A percentile compares a stretch with the other conserved stretches of the same genome.
Evolutionary conservation across 2,888 invertebrate genomes (phyloP).

Genomic region (Archaeoteleia sp.): DNA sequence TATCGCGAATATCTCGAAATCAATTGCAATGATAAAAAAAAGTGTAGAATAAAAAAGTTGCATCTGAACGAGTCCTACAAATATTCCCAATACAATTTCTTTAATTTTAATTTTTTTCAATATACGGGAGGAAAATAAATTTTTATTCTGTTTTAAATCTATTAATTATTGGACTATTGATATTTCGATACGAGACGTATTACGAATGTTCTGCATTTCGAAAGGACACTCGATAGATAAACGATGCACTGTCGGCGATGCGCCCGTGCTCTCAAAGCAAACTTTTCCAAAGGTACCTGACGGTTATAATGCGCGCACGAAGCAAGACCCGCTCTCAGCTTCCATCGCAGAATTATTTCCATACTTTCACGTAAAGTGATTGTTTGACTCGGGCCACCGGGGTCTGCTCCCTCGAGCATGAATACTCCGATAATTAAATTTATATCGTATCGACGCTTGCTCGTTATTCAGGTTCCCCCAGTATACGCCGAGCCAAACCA

Average conservation of each 20-base stretch:
- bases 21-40: too few species aligned
- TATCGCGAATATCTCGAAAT: too few species aligned
- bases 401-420: constrained; percentile 70
- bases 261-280: constrained; percentile 48
- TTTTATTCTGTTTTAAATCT: too few species aligned
- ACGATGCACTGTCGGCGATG: constrained; percentile 3
- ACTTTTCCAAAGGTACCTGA: constrained; percentile 19
- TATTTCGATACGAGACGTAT: not conserved
- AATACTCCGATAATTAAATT: constrained; percentile 73
- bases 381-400: constrained; percentile 69
- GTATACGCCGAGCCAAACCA: constrained; percentile 37
- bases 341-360: constrained; percentile 70
- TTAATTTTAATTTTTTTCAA: too few species aligned
- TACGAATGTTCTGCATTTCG: too few species aligned
- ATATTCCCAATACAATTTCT: too few species aligned
- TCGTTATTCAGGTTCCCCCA: constrained; percentile 51
- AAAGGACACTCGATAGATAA: too few species aligned
- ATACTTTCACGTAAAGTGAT: constrained; percentile 74
- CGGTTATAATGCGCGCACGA: constrained; percentile 31
- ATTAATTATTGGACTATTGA: too few species aligned
- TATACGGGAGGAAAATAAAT: too few species aligned
- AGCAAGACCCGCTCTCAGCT: constrained; percentile 48
- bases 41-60: too few species aligned
- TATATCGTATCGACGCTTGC: constrained; percentile 66
- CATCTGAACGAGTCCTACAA: too few species aligned